These are phyloP conservation scores for Melanostoma scalare DNA, from an alignment of 2,888 invertebrate species.

Conservation along the genomic window DNA sequence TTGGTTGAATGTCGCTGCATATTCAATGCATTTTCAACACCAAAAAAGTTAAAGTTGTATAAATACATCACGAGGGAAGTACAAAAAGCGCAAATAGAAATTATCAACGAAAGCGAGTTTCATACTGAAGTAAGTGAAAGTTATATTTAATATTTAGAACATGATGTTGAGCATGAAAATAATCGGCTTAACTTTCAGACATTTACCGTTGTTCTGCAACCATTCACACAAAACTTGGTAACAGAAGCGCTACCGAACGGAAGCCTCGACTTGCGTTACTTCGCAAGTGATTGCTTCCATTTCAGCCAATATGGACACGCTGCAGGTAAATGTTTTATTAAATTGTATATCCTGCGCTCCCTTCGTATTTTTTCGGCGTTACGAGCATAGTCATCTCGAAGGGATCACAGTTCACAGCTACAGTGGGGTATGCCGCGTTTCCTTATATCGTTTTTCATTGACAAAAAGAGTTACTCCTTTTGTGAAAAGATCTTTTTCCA, in stretches of 20 bases:
- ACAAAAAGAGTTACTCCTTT: too few species aligned
- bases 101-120: conserved; percentile 80
- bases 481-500: too few species aligned
- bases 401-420: not conserved
- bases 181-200: conserved; percentile 77
- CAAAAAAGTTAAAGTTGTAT: conserved; percentile 53
- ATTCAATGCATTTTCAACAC: conserved; percentile 64
- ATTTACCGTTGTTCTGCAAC: conserved; percentile 84
- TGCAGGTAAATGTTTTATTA: conserved; percentile 78
- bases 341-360: not conserved
- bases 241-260: conserved; percentile 81
- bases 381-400: not conserved
- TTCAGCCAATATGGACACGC: conserved; percentile 85
- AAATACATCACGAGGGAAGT: conserved; percentile 78
- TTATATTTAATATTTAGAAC: not conserved
- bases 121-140: conserved; percentile 73
- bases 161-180: not conserved
- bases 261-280: conserved; percentile 82
- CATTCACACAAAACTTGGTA: conserved; percentile 77
- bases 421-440: too few species aligned
- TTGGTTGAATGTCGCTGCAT: conserved; percentile 77
- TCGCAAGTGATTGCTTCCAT: conserved; percentile 86
- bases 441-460: too few species aligned
- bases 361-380: not conserved
- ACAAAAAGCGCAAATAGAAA: conserved; percentile 83